A percentile compares a stretch with the other conserved stretches of the same genome.
Conservation (phyloP, 2,888 invertebrate species). For the Physocephala rufipes region DNA sequence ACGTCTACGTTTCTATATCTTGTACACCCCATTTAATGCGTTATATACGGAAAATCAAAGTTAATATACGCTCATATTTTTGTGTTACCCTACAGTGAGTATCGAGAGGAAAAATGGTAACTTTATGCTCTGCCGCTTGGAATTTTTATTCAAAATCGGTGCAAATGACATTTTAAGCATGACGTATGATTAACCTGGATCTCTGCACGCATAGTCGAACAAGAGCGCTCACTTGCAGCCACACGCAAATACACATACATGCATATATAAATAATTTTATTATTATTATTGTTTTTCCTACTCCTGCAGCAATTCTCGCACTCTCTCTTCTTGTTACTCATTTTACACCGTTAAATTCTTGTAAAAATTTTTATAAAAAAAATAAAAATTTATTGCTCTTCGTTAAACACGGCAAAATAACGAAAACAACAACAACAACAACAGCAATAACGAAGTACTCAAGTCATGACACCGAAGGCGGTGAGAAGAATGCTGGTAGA, state of each 20-base stretch:
- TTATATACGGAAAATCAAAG: too few relatives aligned
- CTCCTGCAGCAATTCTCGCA: constrained; percentile 23
- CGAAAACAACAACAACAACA: constrained; percentile 14
- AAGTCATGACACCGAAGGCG: too few relatives aligned
- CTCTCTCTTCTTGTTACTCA: neutral
- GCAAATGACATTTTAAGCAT: constrained; percentile 6
- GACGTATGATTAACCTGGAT: constrained; percentile 9
- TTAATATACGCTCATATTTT: too few relatives aligned
- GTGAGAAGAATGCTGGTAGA: too few relatives aligned
- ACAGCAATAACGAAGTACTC: neutral
- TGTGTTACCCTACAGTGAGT: too few relatives aligned
- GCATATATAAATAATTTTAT: constrained; percentile 26
- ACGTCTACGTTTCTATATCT: too few relatives aligned
- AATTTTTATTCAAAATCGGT: too few relatives aligned
- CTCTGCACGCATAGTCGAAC: too few relatives aligned
- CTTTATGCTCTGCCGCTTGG: too few relatives aligned
- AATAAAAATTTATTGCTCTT: constrained; percentile 24
- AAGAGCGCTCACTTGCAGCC: too few relatives aligned
- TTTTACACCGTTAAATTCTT: constrained; percentile 36
- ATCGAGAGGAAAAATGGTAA: too few relatives aligned
- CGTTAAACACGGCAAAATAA: neutral
- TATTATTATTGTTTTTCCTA: constrained; percentile 11
- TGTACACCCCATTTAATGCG: too few relatives aligned
- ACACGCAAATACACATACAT: constrained; percentile 15
- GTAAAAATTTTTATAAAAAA: constrained; percentile 30